Conservation (phyloP, 2,888 invertebrate genomes). For the Caenorhabditis becei region DNA sequence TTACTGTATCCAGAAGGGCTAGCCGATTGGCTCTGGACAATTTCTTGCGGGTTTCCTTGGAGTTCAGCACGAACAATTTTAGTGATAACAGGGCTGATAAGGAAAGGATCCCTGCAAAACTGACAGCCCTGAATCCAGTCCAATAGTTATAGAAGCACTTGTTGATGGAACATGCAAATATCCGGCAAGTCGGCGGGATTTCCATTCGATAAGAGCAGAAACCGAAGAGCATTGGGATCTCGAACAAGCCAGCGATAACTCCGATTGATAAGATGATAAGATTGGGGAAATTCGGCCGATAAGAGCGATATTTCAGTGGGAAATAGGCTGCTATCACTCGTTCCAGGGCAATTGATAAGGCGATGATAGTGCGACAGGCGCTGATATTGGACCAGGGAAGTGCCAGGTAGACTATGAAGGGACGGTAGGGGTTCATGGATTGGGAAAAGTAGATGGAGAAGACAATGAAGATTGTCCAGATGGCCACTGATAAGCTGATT, state of each 20-base stretch:
- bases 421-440: neutral
- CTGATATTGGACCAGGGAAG: conserved; percentile 12
- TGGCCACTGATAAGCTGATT: neutral
- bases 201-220: neutral
- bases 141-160: conserved; percentile 14
- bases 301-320: neutral
- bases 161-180: conserved; percentile 8
- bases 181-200: neutral
- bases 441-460: neutral
- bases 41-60: neutral
- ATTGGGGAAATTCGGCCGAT: neutral
- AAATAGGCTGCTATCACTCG: conserved; percentile 4
- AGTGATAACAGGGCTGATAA: neutral
- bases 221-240: neutral
- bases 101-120: neutral
- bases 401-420: conserved; percentile 6
- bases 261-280: neutral
- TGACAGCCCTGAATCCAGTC: neutral
- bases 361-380: conserved; percentile 6
- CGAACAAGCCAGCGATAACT: neutral
- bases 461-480: neutral
- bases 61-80: neutral
- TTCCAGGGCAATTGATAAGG: conserved; percentile 2
- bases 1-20: neutral
- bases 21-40: conserved; percentile 5